Conservation (phyloP, 2,888 invertebrate species). For the Perizoma flavofasciatum region DNA sequence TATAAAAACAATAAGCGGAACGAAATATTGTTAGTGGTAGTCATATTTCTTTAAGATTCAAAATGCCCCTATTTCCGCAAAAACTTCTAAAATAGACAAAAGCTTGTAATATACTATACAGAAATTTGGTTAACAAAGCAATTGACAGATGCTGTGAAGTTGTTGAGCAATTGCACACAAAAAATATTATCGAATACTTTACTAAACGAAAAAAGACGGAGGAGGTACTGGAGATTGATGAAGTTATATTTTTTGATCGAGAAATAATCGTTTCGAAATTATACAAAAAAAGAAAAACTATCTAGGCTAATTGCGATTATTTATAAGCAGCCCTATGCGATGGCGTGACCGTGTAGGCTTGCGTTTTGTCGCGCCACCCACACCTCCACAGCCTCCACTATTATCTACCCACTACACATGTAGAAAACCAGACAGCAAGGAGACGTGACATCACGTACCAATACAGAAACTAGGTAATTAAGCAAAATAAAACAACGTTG, state of each 20-base stretch:
- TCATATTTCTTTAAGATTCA: too few relatives aligned
- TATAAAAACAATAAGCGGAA: too few relatives aligned
- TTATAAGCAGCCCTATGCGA: conserved; percentile 38
- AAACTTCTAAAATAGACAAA: too few relatives aligned
- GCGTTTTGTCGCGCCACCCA: conserved; percentile 70
- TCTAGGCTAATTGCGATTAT: conserved; percentile 29
- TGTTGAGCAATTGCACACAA: too few relatives aligned
- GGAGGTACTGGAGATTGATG: too few relatives aligned
- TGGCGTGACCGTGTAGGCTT: conserved; percentile 64
- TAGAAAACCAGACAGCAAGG: conserved; percentile 51
- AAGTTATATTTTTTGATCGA: not conserved
- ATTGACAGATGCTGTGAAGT: too few relatives aligned
- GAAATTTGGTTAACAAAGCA: too few relatives aligned
- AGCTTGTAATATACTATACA: too few relatives aligned
- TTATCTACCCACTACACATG: conserved; percentile 68
- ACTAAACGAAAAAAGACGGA: too few relatives aligned
- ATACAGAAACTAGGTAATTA: conserved; percentile 53
- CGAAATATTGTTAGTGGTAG: too few relatives aligned
- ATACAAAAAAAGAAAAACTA: conserved; percentile 18
- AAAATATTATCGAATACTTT: too few relatives aligned
- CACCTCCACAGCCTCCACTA: conserved; percentile 46
- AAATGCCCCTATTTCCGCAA: too few relatives aligned
- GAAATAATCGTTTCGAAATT: not conserved
- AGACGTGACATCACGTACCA: conserved; percentile 69
- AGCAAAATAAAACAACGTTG: conserved; percentile 40